phyloP scores from a whole-genome alignment of 2,888 invertebrate species.

The Coenonympha glycerion region DNA sequence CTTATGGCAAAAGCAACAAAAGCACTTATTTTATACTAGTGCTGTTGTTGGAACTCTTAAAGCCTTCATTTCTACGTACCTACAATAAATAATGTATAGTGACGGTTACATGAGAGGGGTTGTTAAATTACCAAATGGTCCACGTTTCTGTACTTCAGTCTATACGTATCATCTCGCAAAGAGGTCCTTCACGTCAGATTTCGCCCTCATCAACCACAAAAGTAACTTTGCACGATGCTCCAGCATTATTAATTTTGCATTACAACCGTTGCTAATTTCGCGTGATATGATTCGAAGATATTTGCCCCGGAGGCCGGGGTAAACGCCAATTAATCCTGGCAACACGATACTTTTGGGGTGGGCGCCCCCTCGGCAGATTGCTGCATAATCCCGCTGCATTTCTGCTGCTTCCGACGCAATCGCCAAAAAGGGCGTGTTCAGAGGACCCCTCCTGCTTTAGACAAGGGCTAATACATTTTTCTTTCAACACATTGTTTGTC shows the following conservation, averaged over 20 bases:
- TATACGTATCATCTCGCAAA: background rate
- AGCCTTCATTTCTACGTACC: too few species aligned
- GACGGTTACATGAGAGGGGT: background rate
- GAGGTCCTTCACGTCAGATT: constrained; percentile 12
- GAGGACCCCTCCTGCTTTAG: constrained; percentile 42
- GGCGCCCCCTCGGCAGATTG: constrained; percentile 54
- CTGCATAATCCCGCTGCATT: constrained; percentile 67
- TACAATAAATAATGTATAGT: too few species aligned
- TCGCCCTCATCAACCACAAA: constrained; percentile 34
- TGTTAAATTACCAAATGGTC: background rate
- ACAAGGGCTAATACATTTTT: constrained; percentile 53
- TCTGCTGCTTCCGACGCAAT: constrained; percentile 67
- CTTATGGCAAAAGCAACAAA: too few species aligned
- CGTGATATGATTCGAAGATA: constrained; percentile 60
- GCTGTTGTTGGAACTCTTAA: too few species aligned
- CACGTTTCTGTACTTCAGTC: background rate
- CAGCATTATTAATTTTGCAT: constrained; percentile 62
- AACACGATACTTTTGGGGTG: constrained; percentile 61
- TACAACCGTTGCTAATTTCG: constrained; percentile 63
- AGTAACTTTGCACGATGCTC: constrained; percentile 36
- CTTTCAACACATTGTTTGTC: constrained; percentile 50
- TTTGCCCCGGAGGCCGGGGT: constrained; percentile 55
- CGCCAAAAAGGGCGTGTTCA: constrained; percentile 45
- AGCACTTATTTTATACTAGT: too few species aligned
- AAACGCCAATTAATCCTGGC: constrained; percentile 73